These are phyloP conservation scores for Ylistrum balloti DNA, from an alignment of 1,140 invertebrate genomes.

Conservation along the genomic window DNA sequence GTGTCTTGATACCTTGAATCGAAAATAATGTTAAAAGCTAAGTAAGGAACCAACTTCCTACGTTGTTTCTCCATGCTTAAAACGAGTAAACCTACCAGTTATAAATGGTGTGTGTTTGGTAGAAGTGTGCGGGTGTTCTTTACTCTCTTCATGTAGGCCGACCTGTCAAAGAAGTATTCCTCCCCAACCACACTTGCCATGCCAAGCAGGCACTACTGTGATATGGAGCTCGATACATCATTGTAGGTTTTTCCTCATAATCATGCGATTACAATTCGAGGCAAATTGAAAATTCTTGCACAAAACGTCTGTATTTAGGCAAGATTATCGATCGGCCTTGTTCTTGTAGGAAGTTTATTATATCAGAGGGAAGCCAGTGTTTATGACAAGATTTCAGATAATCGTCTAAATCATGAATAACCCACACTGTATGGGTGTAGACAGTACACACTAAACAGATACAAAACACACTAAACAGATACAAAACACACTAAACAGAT, in stretches of 20 bases:
- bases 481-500: no score
- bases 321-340: not conserved
- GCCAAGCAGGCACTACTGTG: not conserved
- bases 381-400: not conserved
- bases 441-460: no score
- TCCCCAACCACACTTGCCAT: not conserved
- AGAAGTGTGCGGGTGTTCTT: not conserved
- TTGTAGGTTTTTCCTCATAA: not conserved
- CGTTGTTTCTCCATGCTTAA: not conserved
- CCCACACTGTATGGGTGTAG: no score
- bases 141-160: not conserved
- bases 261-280: slow-evolving; percentile 34
- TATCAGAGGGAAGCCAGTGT: not conserved
- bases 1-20: not conserved
- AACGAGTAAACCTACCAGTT: not conserved
- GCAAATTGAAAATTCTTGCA: slow-evolving; percentile 21
- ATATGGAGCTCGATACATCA: not conserved
- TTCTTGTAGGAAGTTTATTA: slow-evolving; percentile 14
- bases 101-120: not conserved
- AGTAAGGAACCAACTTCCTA: not conserved
- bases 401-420: not conserved
- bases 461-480: no score
- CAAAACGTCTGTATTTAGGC: slow-evolving; percentile 8
- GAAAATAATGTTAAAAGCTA: not conserved
- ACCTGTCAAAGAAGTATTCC: not conserved